Evolutionary conservation across 2,888 invertebrate species (phyloP), one percentile per base, ranked within the genome.

Genomic region (Drosophila stalkeri): DNA sequence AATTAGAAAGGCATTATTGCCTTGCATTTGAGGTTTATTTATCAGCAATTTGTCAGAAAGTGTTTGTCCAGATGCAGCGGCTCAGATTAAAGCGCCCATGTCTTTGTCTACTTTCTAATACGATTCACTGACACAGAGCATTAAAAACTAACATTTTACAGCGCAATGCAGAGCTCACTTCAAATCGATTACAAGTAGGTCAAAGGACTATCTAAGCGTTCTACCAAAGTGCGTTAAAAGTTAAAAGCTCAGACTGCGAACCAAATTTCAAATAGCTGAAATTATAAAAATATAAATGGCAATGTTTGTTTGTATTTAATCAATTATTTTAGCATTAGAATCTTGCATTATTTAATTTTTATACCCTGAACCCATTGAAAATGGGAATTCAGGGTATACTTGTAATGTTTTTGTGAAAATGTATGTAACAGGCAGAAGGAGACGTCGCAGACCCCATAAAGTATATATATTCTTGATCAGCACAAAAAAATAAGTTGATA

Each of bases 21-120:
- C 79, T 76, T 66, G 83, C 75, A 61, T 80, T 79, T 81, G 81
- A 79, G 80, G 81, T 82, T 82, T 89, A 88, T 89, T 86, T 86
- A 89, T 80, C 88, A 86, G 86, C 86, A 89, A 86, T 86, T 86
- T 86, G 90, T 89, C 90, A 89, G 87, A 76, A 81, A 84, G 86
- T 86, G 77, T 81, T 81, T 75, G 60, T 78, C 79, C 77, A 75
- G 81, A 64, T 88, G 85, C 85, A 68, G 89, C 89, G 85, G 89
- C 88, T 81, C 72, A 89, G 86, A 86, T 87, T 89, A 87, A 87
- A 87, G 89, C 79, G 66, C 44, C 55, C 65, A 33, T 47, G 66
- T 67, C 47, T 52, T 31, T 54, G 52, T 59, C 44, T 73, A 89
- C 86, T 86, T 86, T 86, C 86, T 86, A 86, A 89, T 86, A 69